Base-by-base conservation (phyloP, 2,113 vertebrate genomes). In the Heterotis niloticus region DNA sequence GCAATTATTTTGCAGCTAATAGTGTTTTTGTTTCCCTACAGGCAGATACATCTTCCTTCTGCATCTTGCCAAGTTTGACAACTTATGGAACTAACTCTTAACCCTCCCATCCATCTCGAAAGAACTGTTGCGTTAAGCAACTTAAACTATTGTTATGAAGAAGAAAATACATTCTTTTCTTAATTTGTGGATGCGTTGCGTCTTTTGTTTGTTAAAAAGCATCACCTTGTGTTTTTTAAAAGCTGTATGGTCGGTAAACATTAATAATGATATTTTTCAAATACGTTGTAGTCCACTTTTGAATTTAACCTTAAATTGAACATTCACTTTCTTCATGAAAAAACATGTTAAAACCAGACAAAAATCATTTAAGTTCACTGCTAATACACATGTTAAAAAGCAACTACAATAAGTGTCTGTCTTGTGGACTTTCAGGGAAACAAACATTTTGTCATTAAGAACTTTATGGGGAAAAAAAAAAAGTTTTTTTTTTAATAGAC, bases 1-100 rank as follows among this genome's bases (percentile, higher is more conserved):
- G n/a, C 28, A 62, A 62, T 62, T 24, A 59, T 54, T 44, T 44
- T 13, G 72, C 54, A 62, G 77, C 82, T 83, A 91, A 92, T 87
- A 82, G 82, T 90, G 80, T 91, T 89, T 90, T 90, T 17, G 88
- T 92, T 90, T 94, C 87, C 91, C 91, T 90, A 86, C 92, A 94
- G 88, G 90, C 88, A 89, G 88, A 89, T 91, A 87, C 90, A 90
- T 87, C 91, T 90, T 76, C 87, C 85, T 67, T 86, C 88, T 89
- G 88, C 89, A 89, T 90, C 89, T 90, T 91, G 88, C 86, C 89
- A 90, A 83, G 90, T 89, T 83, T 92, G 90, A 92, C 84, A 86
- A 78, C 89, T 87, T 88, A 88, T 34, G 85, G 85, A 86, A 84
- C 80, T 85, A 89, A 88, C 79, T 80, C 84, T 87, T 88, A 85